Conservation (phyloP, 2,797 vertebrate genomes). For the Sebastes vulpes region DNA sequence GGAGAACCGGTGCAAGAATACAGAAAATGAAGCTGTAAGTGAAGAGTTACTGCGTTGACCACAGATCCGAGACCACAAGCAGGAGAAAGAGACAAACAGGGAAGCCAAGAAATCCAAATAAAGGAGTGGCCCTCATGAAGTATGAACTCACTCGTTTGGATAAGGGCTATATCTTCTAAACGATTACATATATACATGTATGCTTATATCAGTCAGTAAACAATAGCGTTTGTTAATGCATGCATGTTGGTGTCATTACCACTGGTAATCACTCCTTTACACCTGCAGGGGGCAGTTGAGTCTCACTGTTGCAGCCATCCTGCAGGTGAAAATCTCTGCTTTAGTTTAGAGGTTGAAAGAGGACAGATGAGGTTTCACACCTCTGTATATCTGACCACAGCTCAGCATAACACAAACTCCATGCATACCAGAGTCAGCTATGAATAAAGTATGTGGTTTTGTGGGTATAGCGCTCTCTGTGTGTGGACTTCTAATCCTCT, state of each 20-base stretch:
- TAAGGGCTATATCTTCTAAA: background rate
- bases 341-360: conserved; percentile 14
- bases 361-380: conserved; percentile 26
- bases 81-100: background rate
- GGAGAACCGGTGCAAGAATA: background rate
- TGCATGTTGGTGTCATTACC: background rate
- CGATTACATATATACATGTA: background rate
- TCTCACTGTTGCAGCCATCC: background rate
- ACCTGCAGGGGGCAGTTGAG: conserved; percentile 62
- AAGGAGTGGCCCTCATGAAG: background rate
- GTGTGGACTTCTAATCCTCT: background rate
- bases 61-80: background rate
- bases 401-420: conserved; percentile 32
- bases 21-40: background rate
- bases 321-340: background rate
- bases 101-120: background rate
- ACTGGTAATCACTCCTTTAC: background rate
- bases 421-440: conserved; percentile 45
- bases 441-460: conserved; percentile 47
- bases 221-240: background rate
- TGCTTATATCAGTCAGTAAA: background rate
- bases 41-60: conserved; percentile 31
- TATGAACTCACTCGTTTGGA: background rate
- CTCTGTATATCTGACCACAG: conserved; percentile 31
- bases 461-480: background rate